Percentiles rank a stretch among this genome's conserved stretches.
Evolutionary conservation across 2,888 invertebrate species (phyloP).

Genomic region (Scaptomyza polygonia): DNA sequence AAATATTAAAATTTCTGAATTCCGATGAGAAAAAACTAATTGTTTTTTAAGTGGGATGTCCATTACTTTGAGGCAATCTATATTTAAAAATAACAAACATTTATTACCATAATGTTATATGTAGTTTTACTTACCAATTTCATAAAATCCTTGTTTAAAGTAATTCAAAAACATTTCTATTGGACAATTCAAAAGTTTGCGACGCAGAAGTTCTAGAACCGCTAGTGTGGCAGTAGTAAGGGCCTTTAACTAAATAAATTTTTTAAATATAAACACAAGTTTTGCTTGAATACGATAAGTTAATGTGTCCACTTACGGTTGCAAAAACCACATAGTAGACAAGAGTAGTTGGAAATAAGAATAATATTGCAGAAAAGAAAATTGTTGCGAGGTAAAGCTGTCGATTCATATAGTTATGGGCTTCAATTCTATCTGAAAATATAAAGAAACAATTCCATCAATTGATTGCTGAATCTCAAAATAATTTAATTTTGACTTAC

Average conservation of each 20-base stretch:
- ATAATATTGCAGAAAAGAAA: slow-evolving; percentile 83
- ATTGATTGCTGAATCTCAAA: too few relatives aligned
- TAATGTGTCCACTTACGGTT: slow-evolving; percentile 68
- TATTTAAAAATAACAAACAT: not conserved
- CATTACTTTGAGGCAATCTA: slow-evolving; percentile 53
- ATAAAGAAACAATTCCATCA: not conserved
- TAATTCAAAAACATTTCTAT: slow-evolving; percentile 76
- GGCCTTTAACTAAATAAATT: slow-evolving; percentile 36
- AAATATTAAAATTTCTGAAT: slow-evolving; percentile 42
- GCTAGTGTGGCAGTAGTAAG: slow-evolving; percentile 58
- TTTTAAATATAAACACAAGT: not conserved
- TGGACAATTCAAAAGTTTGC: slow-evolving; percentile 79
- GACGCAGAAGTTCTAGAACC: slow-evolving; percentile 72
- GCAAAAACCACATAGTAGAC: slow-evolving; percentile 84
- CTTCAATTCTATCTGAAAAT: slow-evolving; percentile 81
- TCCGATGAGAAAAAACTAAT: slow-evolving; percentile 37
- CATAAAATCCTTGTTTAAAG: slow-evolving; percentile 73
- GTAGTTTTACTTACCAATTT: slow-evolving; percentile 70
- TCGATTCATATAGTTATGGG: slow-evolving; percentile 83
- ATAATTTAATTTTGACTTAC: slow-evolving; percentile 50
- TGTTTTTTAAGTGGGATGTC: slow-evolving; percentile 45
- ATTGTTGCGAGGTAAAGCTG: slow-evolving; percentile 84
- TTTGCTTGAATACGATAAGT: not conserved
- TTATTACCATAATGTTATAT: not conserved
- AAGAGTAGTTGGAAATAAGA: slow-evolving; percentile 83